Conservation (phyloP, 2,888 invertebrate genomes). For the Eutolmus rufibarbis region DNA sequence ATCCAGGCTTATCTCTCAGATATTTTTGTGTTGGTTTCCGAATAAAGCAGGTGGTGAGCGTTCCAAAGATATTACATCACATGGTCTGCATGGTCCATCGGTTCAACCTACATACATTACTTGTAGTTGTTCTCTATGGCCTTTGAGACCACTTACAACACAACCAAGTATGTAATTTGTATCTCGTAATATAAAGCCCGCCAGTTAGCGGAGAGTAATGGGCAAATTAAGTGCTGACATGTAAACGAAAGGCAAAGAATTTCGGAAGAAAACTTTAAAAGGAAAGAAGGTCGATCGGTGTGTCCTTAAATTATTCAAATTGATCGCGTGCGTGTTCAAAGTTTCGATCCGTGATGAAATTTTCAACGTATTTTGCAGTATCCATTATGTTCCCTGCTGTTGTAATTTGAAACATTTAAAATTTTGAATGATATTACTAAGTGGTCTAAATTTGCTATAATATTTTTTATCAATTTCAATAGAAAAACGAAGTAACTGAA, state of each 20-base stretch:
- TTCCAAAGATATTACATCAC: background rate
- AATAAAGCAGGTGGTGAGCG: background rate
- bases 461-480: background rate
- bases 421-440: background rate
- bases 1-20: background rate
- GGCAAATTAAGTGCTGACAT: background rate
- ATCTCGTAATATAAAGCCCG: background rate
- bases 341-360: background rate
- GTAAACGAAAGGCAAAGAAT: background rate
- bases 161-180: background rate
- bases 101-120: background rate
- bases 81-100: background rate
- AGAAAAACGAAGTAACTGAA: no score
- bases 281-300: background rate
- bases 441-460: background rate
- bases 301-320: background rate
- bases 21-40: background rate
- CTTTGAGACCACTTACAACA: slow-evolving; percentile 8
- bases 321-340: background rate
- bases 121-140: background rate
- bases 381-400: background rate
- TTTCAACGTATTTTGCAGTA: background rate
- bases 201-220: background rate
- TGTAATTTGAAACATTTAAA: background rate
- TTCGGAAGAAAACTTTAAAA: background rate